Percentiles rank a stretch among this genome's conserved stretches.
Evolutionary conservation across 2,113 vertebrate species (phyloP).

Genomic region (Hydrochoerus hydrochaeris): DNA sequence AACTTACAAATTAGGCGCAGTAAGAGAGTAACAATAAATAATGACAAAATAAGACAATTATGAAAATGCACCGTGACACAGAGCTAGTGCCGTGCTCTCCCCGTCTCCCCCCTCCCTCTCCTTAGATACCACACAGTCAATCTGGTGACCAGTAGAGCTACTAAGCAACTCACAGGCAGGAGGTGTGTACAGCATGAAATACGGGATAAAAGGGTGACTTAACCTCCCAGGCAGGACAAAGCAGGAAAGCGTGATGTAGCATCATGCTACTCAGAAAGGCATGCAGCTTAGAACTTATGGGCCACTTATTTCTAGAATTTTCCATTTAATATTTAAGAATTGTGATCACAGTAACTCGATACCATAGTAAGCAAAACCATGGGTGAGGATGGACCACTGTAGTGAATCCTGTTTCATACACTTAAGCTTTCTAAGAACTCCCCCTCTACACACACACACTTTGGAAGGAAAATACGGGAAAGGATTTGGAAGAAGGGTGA

Average conservation of each 20-base stretch:
- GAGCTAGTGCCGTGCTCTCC: too few relatives aligned
- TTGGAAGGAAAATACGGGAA: not conserved
- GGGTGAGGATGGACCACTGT: not conserved
- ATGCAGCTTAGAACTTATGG: not conserved
- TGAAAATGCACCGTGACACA: not conserved
- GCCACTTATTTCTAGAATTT: not conserved
- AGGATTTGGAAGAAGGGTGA: not conserved
- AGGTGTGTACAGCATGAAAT: not conserved
- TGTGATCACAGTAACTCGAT: not conserved
- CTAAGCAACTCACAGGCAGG: too few relatives aligned
- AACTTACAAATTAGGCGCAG: not conserved
- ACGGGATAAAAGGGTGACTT: not conserved
- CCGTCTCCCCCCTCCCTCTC: too few relatives aligned
- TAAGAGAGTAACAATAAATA: not conserved
- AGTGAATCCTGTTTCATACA: not conserved
- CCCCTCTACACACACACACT: not conserved
- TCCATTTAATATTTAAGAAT: not conserved
- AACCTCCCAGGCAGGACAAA: not conserved
- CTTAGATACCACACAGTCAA: not conserved
- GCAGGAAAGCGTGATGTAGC: not conserved
- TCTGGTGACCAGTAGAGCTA: not conserved
- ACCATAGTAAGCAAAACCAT: not conserved
- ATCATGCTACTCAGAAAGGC: not conserved
- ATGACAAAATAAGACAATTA: not conserved
- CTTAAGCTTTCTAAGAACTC: not conserved